Base-by-base conservation (phyloP, 2,888 invertebrate species). In the Rotaria socialis region DNA sequence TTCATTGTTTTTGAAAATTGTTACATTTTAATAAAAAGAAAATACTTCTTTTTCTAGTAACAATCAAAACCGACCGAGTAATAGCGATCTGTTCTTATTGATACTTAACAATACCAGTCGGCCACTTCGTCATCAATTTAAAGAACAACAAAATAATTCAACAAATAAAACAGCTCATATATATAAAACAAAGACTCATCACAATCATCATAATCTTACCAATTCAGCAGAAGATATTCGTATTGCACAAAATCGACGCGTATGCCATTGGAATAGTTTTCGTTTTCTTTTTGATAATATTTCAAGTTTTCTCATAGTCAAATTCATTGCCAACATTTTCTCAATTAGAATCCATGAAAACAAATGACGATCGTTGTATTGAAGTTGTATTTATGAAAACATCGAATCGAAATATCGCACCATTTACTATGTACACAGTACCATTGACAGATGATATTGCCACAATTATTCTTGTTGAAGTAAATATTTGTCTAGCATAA, bases 311-410 rank as follows among this genome's bases (percentile, higher is more conserved):
- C 10, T 7, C 0, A 19, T 67, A 67, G 67, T 4, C 67, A 67
- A 0, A 27, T 19, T 67, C 67, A 35, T 67, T 67, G 35, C 35
- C 67, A 27, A 41, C 11, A 35, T 41, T 67, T 67, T 35, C 67
- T 67, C 16, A 67, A 19, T 67, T 41, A 35, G 35, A 67, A 35
- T 16, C 19, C 16, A 7, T 27, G 19, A 35, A 35, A 67, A 67
- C 35, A 35, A 6, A 14, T 67, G 67, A 35, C 3, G 35, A 16
- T 67, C 80, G 11, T n/a, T 24, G 24, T 11, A 47, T 47, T 4
- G 80, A 80, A 80, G 47, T 47, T 8, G 16, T 80, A 10, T 80
- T 80, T 80, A n/a, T 80, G 47, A 80, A 80, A 80, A 80, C 80
- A 47, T 14, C 24, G n/a, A 80, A 0, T n/a, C 47, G 47, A 47